Evolutionary conservation across 1,140 invertebrate genomes (phyloP), one percentile per base, ranked within the genome.

Genomic region (Adelges cooleyi): DNA sequence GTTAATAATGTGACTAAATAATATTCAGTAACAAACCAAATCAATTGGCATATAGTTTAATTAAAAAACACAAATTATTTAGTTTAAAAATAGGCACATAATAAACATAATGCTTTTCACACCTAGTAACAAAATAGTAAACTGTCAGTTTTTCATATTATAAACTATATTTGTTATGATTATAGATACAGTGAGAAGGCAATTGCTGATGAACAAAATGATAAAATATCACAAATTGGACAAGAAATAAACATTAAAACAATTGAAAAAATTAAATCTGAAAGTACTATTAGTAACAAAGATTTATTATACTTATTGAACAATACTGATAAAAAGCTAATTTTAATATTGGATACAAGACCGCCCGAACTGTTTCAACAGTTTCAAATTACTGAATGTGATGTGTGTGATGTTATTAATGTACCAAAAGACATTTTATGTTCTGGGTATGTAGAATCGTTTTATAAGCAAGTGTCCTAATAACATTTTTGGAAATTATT

Each of bases 401-500:
- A 67, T 50, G 13, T 67, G 10, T 25, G 36, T 22, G 42, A 67
- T 50, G 13, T 67, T 17, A 65, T 68, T 17, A 68, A 67, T 56
- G 67, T 68, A 23, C 68, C 68, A 59, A 62, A 68, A 56, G 68
- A 68, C 11, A 38, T 65, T 15, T 67, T 68, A 36, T 6, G n/a
- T 48, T 17, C 15, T 17, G 68, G 66, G 68, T 67, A 62, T 29
- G 18, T 33, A 33, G 5, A 33, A 33, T 33, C 11, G 29, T 33
- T 33, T n/a, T n/a, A n/a, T n/a, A n/a, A n/a, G n/a, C n/a, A n/a
- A n/a, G n/a, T n/a, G n/a, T n/a, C n/a, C n/a, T n/a, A n/a, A n/a
- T n/a, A n/a, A n/a, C n/a, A n/a, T n/a, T n/a, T n/a, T n/a, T n/a
- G n/a, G n/a, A n/a, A n/a, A n/a, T n/a, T n/a, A n/a, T n/a, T n/a